Base-by-base conservation (phyloP, 2,113 vertebrate species). In the Dicaeum eximium region DNA sequence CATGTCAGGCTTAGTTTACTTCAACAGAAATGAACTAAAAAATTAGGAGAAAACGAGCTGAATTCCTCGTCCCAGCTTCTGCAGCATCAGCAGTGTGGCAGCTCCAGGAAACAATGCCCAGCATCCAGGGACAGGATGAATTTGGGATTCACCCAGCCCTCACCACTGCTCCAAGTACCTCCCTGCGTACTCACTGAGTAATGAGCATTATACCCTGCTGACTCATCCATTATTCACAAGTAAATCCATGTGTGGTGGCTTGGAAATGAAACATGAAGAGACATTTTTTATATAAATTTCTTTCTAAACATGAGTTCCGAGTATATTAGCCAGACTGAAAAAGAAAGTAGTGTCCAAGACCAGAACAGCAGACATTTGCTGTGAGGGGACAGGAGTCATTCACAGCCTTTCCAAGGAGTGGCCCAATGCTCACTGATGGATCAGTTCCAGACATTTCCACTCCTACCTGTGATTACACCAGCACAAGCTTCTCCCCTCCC, bases 181-280 rank as follows among this genome's bases (percentile, higher is more conserved):
- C 94, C 92, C 96, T 54, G 67, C 0, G 4, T 3, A 72, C 77
- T 93, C 95, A 86, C 77, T 31, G 95, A 91, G 91, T 94, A 97
- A 97, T 78, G 44, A 90, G 92, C 95, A 94, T 92, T 31, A 91
- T 93, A 9, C 79, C 71, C 79, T 50, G 88, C 77, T 86, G 38
- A 92, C 87, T 96, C 95, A 96, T n/a, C 54, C 94, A 87, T 94
- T 94, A 90, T 86, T 95, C 94, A 96, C 2, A 1, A 72, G 71
- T 72, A 91, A 85, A 93, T 80, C 94, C 86, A 18, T 47, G 88
- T 3, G 38, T 50, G 88, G 54, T 48, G 51, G 91, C 86, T 96
- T 95, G 83, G 88, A 83, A 83, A 93, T 44, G 56, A 61, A 88
- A 92, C 30, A 44, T 33, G 54, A 61, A 44, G 54, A 70, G 38